Conservation (phyloP, 2,113 vertebrate species). For the Chamaetylas fuelleborni region DNA sequence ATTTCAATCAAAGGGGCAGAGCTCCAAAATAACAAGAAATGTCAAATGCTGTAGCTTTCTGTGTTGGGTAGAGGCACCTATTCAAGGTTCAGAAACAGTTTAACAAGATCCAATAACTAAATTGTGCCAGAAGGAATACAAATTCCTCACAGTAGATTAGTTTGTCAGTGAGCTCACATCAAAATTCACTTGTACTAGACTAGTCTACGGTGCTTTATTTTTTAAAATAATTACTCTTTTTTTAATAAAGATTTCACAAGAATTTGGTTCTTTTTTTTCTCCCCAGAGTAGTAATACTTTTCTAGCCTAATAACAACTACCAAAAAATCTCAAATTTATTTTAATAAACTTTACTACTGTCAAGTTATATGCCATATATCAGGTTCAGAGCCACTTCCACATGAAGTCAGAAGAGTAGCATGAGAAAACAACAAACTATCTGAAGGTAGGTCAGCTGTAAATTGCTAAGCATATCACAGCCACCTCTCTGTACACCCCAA, state of each 20-base stretch:
- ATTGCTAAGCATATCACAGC: not conserved
- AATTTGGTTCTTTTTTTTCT: not conserved
- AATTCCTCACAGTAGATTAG: slow-evolving; percentile 34
- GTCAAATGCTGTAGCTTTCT: slow-evolving; percentile 47
- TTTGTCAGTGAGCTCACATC: not conserved
- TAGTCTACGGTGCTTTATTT: not conserved
- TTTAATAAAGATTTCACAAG: not conserved
- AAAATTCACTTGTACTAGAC: not conserved
- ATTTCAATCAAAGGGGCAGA: slow-evolving; percentile 58
- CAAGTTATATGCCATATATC: not conserved
- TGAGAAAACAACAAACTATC: not conserved
- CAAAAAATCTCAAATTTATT: not conserved
- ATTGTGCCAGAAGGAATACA: slow-evolving; percentile 21
- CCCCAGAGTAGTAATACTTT: not conserved
- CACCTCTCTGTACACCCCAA: not conserved
- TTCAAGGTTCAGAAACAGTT: slow-evolving; percentile 60
- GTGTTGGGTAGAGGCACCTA: not conserved
- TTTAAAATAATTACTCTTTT: not conserved
- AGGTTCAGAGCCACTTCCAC: not conserved
- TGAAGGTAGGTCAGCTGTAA: not conserved
- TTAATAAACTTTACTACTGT: not conserved
- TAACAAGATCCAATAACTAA: slow-evolving; percentile 25
- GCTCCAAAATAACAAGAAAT: slow-evolving; percentile 20
- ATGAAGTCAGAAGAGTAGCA: not conserved
- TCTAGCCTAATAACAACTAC: not conserved